Evolutionary conservation across 2,113 vertebrate genomes (phyloP), one percentile per base, ranked within the genome.

Genomic region (Smithornis capensis): DNA sequence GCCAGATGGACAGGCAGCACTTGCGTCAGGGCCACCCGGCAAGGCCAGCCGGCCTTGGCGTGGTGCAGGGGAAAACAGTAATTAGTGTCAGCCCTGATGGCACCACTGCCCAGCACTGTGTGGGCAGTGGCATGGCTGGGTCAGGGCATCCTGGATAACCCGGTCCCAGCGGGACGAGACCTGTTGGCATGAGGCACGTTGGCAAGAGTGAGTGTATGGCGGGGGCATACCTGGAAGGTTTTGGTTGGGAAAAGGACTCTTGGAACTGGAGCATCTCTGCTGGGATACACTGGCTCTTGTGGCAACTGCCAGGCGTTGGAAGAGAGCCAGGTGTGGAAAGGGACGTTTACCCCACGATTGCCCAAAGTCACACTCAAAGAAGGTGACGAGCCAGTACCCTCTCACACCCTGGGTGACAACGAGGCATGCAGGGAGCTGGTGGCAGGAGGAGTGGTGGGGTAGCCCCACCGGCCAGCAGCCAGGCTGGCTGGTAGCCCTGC

Each of bases 371-470:
- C 68, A 55, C 13, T 7, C 31, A 21, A 22, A 42, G 18, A 60
- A 21, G 42, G 62, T 57, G 52, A 62, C 29, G 28, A 12, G 1
- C 33, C 29, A 7, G 89, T 53, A 71, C n/a, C n/a, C 16, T 44
- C 44, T 5, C 8, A 0, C n/a, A 24, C 0, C 0, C n/a, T 1
- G 2, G n/a, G 22, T 78, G 78, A 44, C 1, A 1, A 17, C 2
- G 25, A 53, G 49, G 62, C 2, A 0, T 0, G 0, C 28, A 8
- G 49, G 57, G 67, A 92, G 62, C 33, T 50, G 55, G 79, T 2
- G 0, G 64, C 56, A 18, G 52, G 33, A 62, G 28, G 14, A 10
- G 52, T 1, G 0, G 18, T 5, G 31, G 76, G 70, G n/a, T 57
- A 57, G 94, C 50, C 89, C 79, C 0, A 9, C 16, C 3, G 2